Evolutionary conservation across 2,797 vertebrate genomes (phyloP).

Genomic region (Oryzias sinensis): DNA sequence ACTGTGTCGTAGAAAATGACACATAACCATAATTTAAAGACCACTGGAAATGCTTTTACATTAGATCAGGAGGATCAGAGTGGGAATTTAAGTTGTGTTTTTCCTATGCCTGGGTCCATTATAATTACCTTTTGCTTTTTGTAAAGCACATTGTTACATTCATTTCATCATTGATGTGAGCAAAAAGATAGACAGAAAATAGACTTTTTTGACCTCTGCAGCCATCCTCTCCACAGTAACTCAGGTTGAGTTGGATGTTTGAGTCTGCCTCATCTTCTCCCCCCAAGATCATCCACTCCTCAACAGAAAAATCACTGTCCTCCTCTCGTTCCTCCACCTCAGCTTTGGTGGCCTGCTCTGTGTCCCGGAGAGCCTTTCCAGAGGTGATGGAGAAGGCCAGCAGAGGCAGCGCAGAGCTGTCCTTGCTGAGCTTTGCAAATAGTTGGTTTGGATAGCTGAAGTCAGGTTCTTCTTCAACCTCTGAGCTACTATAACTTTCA

Average conservation of each 20-base stretch:
- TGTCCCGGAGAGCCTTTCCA: slow-evolving; percentile 5
- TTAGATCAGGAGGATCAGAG: too few relatives aligned
- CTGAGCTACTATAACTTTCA: slow-evolving; percentile 40
- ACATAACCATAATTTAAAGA: too few relatives aligned
- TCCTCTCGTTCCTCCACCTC: slow-evolving; percentile 18
- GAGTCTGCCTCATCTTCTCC: slow-evolving; percentile 74
- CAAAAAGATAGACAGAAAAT: background rate
- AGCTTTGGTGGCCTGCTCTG: slow-evolving; percentile 4
- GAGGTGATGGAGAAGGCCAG: slow-evolving; percentile 43
- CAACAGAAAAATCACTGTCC: slow-evolving; percentile 67
- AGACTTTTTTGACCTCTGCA: slow-evolving; percentile 42
- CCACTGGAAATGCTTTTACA: too few relatives aligned
- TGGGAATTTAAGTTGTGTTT: too few relatives aligned
- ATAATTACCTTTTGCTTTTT: too few relatives aligned
- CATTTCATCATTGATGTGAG: too few relatives aligned
- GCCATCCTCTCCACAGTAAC: slow-evolving; percentile 61
- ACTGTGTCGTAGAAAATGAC: too few relatives aligned
- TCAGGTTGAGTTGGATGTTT: slow-evolving; percentile 84
- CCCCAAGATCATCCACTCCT: slow-evolving; percentile 90
- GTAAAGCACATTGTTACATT: too few relatives aligned
- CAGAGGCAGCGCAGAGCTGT: slow-evolving; percentile 55
- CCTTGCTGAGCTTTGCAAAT: slow-evolving; percentile 8
- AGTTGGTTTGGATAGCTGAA: slow-evolving; percentile 4
- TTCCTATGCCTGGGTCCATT: too few relatives aligned
- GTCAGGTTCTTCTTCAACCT: slow-evolving; percentile 16